phyloP scores from a whole-genome alignment of 2,113 vertebrate species.

The Carassius gibelio region DNA sequence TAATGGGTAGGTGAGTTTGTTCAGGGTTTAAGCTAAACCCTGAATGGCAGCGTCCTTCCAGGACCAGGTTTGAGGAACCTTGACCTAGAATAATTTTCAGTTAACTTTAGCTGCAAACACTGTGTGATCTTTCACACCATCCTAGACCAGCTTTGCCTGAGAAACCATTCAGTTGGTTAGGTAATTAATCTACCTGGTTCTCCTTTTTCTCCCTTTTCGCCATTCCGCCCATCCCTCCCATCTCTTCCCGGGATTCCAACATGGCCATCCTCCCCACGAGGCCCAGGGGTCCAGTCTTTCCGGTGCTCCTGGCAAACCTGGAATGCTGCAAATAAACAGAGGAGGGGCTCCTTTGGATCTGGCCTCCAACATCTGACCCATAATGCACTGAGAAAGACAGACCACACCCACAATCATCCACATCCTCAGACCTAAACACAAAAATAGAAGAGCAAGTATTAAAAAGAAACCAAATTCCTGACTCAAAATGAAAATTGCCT shows the following conservation, averaged over 20 bases:
- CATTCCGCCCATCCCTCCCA: conserved; percentile 93
- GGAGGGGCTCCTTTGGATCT: conserved; percentile 81
- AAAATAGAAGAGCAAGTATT: conserved; percentile 54
- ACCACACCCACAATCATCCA: conserved; percentile 81
- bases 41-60: no score
- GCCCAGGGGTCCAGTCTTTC: conserved; percentile 82
- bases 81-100: no score
- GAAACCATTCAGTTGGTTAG: no score
- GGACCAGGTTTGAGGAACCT: no score
- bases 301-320: conserved; percentile 84
- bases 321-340: conserved; percentile 89
- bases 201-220: conserved; percentile 93
- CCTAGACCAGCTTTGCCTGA: no score
- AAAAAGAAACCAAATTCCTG: not conserved
- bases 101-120: no score
- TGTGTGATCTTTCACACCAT: no score
- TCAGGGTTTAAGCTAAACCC: no score
- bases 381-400: conserved; percentile 84
- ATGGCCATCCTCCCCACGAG: conserved; percentile 84
- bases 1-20: no score
- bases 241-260: conserved; percentile 95
- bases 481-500: not conserved
- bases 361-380: conserved; percentile 79
- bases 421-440: conserved; percentile 84
- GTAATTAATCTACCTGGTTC: conserved; percentile 80